phyloP scores from a whole-genome alignment of 2,888 invertebrate species.

The Ligdia adustata region DNA sequence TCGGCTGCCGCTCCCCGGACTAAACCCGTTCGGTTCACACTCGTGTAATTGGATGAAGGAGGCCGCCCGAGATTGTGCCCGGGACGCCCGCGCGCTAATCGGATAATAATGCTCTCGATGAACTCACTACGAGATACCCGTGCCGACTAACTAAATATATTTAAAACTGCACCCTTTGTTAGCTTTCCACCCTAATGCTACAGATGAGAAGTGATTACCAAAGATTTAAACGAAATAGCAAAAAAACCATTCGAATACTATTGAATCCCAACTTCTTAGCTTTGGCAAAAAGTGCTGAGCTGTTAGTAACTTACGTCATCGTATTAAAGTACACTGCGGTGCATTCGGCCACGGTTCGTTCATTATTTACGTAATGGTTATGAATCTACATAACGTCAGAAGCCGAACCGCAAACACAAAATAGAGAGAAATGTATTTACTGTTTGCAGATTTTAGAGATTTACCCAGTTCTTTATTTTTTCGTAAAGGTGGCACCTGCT shows the following conservation, averaged over 20 bases:
- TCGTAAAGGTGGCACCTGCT: no score
- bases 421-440: no score
- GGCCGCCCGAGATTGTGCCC: conserved; percentile 69
- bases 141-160: conserved; percentile 37
- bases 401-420: conserved; percentile 16
- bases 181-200: conserved; percentile 14
- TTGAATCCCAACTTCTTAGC: no score
- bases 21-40: conserved; percentile 77
- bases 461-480: no score
- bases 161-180: conserved; percentile 25
- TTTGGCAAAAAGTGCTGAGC: no score
- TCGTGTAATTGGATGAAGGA: conserved; percentile 79
- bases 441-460: no score
- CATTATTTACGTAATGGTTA: conserved; percentile 26
- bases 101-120: conserved; percentile 71
- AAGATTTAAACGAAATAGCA: no score
- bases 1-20: conserved; percentile 55
- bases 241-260: no score
- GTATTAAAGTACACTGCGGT: conserved; percentile 8
- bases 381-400: conserved; percentile 24
- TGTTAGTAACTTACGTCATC: conserved; percentile 17
- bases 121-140: conserved; percentile 48
- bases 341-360: conserved; percentile 11
- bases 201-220: not conserved
- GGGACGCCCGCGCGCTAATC: conserved; percentile 70